Conservation (phyloP, 1,140 invertebrate genomes). For the fruit fly (Drosophila melanogaster) region DNA sequence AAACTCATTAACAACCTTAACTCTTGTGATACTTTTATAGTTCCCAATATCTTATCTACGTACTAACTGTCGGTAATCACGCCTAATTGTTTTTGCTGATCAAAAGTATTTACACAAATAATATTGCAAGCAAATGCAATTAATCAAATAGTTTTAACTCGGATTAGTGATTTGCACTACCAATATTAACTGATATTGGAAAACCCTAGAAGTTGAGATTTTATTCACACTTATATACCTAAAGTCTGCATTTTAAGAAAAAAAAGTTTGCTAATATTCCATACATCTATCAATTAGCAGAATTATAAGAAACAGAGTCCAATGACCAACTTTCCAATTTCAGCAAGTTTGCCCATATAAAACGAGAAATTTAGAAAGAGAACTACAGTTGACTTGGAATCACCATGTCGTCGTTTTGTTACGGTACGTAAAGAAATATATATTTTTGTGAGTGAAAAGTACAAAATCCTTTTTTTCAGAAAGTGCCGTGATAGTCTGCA, state of each 20-base stretch:
- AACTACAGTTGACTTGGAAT: background rate
- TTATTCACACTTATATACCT: background rate
- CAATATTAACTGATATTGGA: background rate
- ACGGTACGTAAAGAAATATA: background rate
- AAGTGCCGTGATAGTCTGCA: background rate
- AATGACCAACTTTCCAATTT: conserved; percentile 15
- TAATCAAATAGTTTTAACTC: no score
- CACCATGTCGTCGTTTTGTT: conserved; percentile 9
- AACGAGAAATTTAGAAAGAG: background rate
- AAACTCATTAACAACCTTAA: no score
- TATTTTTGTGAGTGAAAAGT: background rate
- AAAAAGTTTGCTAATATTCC: background rate
- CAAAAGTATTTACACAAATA: no score
- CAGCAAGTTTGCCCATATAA: conserved; percentile 8
- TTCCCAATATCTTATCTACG: no score
- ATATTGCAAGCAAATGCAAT: no score
- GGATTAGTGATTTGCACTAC: no score
- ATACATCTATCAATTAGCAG: conserved; percentile 9
- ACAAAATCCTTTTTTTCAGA: background rate
- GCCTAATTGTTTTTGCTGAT: no score
- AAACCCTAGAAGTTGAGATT: no score
- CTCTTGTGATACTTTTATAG: no score
- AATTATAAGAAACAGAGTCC: background rate
- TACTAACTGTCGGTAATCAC: no score
- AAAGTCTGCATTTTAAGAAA: background rate